phyloP scores from a whole-genome alignment of 2,113 vertebrate species.

The Ciconia maguari region DNA sequence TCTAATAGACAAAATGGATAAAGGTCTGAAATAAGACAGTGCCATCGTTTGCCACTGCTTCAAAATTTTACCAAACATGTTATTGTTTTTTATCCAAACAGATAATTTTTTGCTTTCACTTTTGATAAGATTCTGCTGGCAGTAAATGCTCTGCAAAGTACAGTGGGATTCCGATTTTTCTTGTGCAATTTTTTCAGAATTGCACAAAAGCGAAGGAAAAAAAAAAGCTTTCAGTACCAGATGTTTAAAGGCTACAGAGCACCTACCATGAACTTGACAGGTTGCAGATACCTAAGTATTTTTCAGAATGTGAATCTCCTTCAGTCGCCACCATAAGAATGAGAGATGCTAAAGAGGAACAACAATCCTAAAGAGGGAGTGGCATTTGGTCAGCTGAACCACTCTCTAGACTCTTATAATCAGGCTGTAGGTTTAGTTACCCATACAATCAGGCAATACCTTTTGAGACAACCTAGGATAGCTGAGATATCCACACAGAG shows the following conservation, averaged over 20 bases:
- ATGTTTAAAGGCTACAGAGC: not conserved
- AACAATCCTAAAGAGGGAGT: not conserved
- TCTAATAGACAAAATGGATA: not conserved
- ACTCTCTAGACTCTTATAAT: not conserved
- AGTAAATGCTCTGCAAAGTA: not conserved
- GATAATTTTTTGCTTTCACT: not conserved
- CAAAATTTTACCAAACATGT: not conserved
- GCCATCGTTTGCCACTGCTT: not conserved
- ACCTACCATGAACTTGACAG: not conserved
- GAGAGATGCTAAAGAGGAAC: not conserved
- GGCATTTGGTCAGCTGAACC: not conserved
- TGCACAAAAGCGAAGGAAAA: not conserved
- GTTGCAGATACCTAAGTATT: not conserved
- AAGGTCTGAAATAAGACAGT: fast-evolving
- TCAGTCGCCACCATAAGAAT: not conserved
- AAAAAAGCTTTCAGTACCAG: not conserved
- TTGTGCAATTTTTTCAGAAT: not conserved
- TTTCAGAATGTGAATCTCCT: not conserved
- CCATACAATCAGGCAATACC: not conserved
- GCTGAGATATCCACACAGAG: not conserved
- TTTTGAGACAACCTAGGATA: not conserved
- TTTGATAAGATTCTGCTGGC: not conserved
- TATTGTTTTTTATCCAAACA: not conserved
- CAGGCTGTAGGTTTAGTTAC: not conserved
- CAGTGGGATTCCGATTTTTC: not conserved